phyloP scores from a whole-genome alignment of 2,113 vertebrate genomes.

The Thinocorus orbignyianus region DNA sequence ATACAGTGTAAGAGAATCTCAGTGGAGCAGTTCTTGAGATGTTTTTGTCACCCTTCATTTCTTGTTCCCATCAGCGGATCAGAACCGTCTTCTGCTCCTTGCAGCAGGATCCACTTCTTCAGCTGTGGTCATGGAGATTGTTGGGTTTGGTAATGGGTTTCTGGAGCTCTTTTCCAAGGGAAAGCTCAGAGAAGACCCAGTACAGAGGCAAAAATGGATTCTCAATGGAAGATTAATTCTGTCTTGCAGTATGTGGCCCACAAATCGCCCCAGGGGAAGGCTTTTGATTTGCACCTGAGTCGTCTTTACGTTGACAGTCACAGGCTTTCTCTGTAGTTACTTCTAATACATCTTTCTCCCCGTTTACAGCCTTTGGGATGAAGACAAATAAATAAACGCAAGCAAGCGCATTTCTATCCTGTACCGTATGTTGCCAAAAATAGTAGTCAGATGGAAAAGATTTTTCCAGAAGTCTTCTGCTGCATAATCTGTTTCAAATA shows the following conservation, averaged over 20 bases:
- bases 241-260: not conserved
- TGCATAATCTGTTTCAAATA: conserved; percentile 73
- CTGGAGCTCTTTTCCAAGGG: not conserved
- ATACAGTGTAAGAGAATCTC: not conserved
- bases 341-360: not conserved
- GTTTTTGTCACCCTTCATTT: not conserved
- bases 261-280: not conserved
- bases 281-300: not conserved
- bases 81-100: not conserved
- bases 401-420: conserved; percentile 22
- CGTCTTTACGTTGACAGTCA: not conserved
- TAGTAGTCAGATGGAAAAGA: conserved; percentile 71
- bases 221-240: not conserved
- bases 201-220: not conserved
- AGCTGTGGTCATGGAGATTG: not conserved
- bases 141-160: not conserved
- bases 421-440: conserved; percentile 56
- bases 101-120: not conserved
- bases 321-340: not conserved
- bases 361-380: not conserved
- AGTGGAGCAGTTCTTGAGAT: not conserved
- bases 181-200: not conserved
- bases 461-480: conserved; percentile 71
- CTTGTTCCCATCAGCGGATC: not conserved
- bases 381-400: conserved; percentile 39